phyloP scores from a whole-genome alignment of 1,140 invertebrate species.

The Drosophila nebulosa region DNA sequence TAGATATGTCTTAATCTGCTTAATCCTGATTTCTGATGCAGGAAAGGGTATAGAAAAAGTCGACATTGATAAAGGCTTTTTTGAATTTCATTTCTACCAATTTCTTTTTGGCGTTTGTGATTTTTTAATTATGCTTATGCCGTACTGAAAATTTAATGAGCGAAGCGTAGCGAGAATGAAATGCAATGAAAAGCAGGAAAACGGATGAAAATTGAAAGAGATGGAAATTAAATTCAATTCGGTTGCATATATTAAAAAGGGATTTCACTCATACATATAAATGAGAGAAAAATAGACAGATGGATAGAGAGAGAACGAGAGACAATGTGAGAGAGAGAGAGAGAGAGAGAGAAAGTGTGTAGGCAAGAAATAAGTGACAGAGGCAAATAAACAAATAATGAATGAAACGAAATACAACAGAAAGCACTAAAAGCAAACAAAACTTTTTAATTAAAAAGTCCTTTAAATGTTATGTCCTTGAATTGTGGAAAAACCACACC shows the following conservation, averaged over 20 bases:
- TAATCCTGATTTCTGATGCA: too few relatives aligned
- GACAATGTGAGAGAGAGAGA: background rate
- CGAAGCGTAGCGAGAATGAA: conserved; percentile 27
- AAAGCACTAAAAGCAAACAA: conserved; percentile 47
- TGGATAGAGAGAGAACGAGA: background rate
- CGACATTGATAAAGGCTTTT: background rate
- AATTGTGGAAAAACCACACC: conserved; percentile 4
- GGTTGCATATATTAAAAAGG: conserved; percentile 27
- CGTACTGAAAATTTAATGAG: conserved; percentile 62
- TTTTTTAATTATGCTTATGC: conserved; percentile 47
- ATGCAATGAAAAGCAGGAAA: conserved; percentile 32
- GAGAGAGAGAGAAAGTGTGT: background rate
- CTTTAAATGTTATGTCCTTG: conserved; percentile 61
- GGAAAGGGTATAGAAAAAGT: background rate
- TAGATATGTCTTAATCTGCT: too few relatives aligned
- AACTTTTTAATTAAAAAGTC: conserved; percentile 78
- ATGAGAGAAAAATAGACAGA: background rate
- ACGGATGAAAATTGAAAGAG: background rate
- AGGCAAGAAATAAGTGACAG: conserved; percentile 21
- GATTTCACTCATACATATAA: background rate
- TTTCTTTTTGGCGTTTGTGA: conserved; percentile 21
- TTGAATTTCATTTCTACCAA: conserved; percentile 44
- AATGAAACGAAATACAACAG: conserved; percentile 5
- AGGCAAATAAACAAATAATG: conserved; percentile 20
- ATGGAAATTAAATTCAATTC: conserved; percentile 33